Percentiles rank a stretch among this genome's conserved stretches.
phyloP scores from a whole-genome alignment of 1,140 invertebrate genomes.

The Plutomurus gul region DNA sequence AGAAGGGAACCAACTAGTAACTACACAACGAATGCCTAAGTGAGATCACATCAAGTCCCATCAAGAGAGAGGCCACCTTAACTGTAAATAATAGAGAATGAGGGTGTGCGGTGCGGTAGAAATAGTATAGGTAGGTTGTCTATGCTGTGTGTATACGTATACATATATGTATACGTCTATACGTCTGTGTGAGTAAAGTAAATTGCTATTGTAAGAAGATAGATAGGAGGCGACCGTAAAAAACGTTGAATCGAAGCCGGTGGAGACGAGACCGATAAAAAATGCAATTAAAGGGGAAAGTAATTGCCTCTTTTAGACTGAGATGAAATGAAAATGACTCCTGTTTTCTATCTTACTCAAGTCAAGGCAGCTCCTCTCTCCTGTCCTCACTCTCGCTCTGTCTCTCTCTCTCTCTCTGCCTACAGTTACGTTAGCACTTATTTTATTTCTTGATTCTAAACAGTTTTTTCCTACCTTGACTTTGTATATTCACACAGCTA shows the following conservation, averaged over 20 bases:
- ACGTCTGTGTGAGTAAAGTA: background rate
- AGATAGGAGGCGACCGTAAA: slow-evolving; percentile 38
- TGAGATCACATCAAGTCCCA: background rate
- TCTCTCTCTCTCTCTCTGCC: background rate
- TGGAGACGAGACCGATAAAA: slow-evolving; percentile 46
- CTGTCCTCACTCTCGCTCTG: background rate
- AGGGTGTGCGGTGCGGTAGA: background rate
- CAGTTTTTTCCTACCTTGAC: background rate
- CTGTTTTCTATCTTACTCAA: slow-evolving; percentile 5
- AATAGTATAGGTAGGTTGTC: background rate
- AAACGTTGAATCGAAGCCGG: slow-evolving; percentile 45
- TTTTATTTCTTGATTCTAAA: slow-evolving; percentile 14
- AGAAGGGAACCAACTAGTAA: background rate
- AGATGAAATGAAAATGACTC: slow-evolving; percentile 43
- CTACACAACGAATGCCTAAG: background rate
- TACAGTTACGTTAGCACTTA: slow-evolving; percentile 7
- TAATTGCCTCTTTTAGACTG: slow-evolving; percentile 49
- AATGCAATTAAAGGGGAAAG: slow-evolving; percentile 54
- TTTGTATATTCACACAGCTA: background rate
- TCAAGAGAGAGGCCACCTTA: background rate
- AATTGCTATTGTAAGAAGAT: background rate
- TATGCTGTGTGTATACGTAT: background rate
- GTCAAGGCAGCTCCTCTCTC: background rate
- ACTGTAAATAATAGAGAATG: background rate
- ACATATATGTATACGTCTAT: slow-evolving; percentile 10